Percentiles rank a stretch among this genome's conserved stretches.
phyloP scores from a whole-genome alignment of 2,888 invertebrate genomes.

The Cynaeus angustus region DNA sequence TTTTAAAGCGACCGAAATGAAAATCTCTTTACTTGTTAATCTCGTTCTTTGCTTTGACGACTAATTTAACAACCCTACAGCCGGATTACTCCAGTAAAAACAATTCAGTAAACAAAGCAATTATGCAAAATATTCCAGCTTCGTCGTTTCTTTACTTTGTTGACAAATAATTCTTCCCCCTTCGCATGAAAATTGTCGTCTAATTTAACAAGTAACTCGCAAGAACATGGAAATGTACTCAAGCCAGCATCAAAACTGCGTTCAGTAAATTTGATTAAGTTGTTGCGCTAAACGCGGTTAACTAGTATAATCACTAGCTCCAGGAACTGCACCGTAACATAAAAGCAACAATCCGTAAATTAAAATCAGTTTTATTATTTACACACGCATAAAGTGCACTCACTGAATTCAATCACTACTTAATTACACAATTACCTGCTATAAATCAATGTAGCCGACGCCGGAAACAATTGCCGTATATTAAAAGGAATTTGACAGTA shows the following conservation, averaged over 20 bases:
- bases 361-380: slow-evolving; percentile 41
- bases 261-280: slow-evolving; percentile 59
- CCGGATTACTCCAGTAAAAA: neutral
- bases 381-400: slow-evolving; percentile 17
- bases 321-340: slow-evolving; percentile 18
- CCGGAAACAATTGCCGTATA: slow-evolving; percentile 32
- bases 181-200: neutral
- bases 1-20: no score
- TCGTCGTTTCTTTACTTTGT: neutral
- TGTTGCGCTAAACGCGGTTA: slow-evolving; percentile 55
- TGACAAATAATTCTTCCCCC: neutral
- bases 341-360: slow-evolving; percentile 32
- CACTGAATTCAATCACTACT: slow-evolving; percentile 29
- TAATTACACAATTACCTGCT: slow-evolving; percentile 39
- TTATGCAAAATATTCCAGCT: neutral
- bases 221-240: slow-evolving; percentile 61
- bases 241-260: slow-evolving; percentile 58
- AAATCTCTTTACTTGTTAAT: no score
- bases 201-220: slow-evolving; percentile 2
- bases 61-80: no score
- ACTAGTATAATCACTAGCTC: slow-evolving; percentile 48
- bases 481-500: slow-evolving; percentile 32
- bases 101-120: neutral
- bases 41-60: no score
- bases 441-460: slow-evolving; percentile 17